Percentiles rank a stretch among this genome's conserved stretches.
phyloP scores from a whole-genome alignment of 2,797 vertebrate genomes.

The Amazona finschi region DNA sequence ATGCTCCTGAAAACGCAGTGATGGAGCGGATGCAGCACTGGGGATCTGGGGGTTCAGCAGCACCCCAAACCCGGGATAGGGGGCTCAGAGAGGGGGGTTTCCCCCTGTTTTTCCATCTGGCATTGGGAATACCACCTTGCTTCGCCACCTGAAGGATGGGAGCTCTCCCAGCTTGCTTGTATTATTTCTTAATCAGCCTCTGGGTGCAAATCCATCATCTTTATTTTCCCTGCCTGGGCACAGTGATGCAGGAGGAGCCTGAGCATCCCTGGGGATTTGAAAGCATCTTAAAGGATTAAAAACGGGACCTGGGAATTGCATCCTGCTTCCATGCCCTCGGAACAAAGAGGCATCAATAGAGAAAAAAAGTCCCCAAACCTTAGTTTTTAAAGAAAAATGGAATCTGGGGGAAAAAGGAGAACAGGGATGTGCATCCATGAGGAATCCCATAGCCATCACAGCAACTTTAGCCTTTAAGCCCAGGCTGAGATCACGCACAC shows the following conservation, averaged over 20 bases:
- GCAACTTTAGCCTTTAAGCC: neutral
- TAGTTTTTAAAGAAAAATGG: neutral
- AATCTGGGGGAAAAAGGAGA: neutral
- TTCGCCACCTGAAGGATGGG: neutral
- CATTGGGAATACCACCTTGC: neutral
- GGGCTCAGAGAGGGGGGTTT: rapidly evolving
- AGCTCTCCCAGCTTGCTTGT: neutral
- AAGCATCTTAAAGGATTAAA: neutral
- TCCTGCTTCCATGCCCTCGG: neutral
- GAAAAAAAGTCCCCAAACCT: neutral
- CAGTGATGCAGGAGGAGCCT: neutral
- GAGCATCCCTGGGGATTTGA: neutral
- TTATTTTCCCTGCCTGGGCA: neutral
- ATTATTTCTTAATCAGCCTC: neutral
- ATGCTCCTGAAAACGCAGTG: neutral
- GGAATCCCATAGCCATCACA: neutral
- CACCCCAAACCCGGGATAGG: neutral
- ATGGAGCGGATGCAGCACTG: rapidly evolving
- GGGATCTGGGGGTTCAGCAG: neutral
- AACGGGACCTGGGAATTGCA: neutral
- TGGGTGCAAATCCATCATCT: neutral
- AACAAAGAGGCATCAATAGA: neutral
- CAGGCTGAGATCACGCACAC: neutral
- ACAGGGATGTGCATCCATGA: neutral
- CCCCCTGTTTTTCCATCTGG: neutral